Base-by-base conservation (phyloP, 2,797 vertebrate species). In the Sitta carolinensis region DNA sequence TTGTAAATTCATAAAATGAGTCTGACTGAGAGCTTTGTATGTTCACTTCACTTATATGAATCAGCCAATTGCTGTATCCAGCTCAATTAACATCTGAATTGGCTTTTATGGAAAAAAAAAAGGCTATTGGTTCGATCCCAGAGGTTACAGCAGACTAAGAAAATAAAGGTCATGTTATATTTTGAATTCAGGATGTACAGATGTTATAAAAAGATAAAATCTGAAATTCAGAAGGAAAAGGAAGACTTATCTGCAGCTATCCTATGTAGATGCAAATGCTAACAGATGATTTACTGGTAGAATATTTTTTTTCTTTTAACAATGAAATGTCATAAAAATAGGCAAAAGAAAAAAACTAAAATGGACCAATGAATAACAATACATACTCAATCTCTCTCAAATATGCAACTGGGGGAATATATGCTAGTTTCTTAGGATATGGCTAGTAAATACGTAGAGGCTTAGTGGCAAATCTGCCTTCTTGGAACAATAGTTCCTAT, bases 321-420 rank as follows among this genome's bases (percentile, higher is more conserved):
- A 74, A 92, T 93, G 79, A 50, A 96, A 92, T 92, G n/a, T 52
- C 69, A 77, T 96, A 93, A 92, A 92, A 94, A 84, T 36, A 93
- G 52, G 48, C 79, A 93, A 94, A 89, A 79, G 57, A 64, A 87
- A 91, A 94, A 89, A 85, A 1, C 1, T 36, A 90, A 96, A 94
- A 67, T 78, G 89, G 84, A 61, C 54, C 84, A 77, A 72, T 94
- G 91, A 93, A 94, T 95, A 93, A 82, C 68, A 86, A 74, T 66
- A 87, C 30, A 62, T 82, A 72, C 47, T 92, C 78, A 93, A 89
- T 95, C 87, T 89, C 42, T 66, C 62, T 84, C 94, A 89, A 94
- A 93, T 90, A 91, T 77, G 78, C 86, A 55, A 34, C 84, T 85
- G 14, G 58, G 81, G 43, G 69, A 89, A 96, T 91, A 82, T 77